phyloP scores from a whole-genome alignment of 2,113 vertebrate species.

The Polypterus senegalus region DNA sequence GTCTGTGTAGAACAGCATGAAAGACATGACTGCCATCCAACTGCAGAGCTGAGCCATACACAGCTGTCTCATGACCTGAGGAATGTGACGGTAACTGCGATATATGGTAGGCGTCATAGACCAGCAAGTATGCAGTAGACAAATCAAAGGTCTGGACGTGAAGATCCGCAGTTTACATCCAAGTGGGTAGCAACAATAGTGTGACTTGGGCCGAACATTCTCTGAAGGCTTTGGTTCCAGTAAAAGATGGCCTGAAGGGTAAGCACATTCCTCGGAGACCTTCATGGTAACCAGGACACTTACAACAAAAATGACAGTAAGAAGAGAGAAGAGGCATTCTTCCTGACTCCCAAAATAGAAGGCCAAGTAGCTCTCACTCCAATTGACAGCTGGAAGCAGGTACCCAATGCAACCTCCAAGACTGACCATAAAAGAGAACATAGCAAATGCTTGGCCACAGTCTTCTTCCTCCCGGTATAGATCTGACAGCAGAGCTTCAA shows the following conservation, averaged over 20 bases:
- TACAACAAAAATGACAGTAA: conserved; percentile 51
- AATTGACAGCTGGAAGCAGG: conserved; percentile 50
- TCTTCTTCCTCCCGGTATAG: conserved; percentile 47
- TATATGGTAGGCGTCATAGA: conserved; percentile 55
- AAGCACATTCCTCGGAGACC: conserved; percentile 37
- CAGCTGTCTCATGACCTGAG: conserved; percentile 49
- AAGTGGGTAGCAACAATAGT: conserved; percentile 38
- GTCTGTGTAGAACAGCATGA: conserved; percentile 67
- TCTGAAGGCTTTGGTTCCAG: conserved; percentile 22
- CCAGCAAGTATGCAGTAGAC: conserved; percentile 49
- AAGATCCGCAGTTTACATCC: conserved; percentile 39
- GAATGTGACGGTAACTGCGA: conserved; percentile 56
- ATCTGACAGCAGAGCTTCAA: conserved; percentile 58
- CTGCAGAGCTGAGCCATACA: conserved; percentile 60
- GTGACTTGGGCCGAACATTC: conserved; percentile 22
- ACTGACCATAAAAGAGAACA: conserved; percentile 66
- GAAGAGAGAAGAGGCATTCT: conserved; percentile 53
- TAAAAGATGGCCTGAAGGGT: background rate
- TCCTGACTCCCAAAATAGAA: conserved; percentile 51
- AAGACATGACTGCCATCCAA: conserved; percentile 64
- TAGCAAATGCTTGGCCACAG: conserved; percentile 53
- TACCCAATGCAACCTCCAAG: conserved; percentile 60
- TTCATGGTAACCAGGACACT: conserved; percentile 59
- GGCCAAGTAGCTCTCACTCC: conserved; percentile 45
- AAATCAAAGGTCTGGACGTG: conserved; percentile 41